These are phyloP conservation scores for Enteromius treurensis DNA, from an alignment of 2,797 vertebrate genomes.

Conservation along the genomic window DNA sequence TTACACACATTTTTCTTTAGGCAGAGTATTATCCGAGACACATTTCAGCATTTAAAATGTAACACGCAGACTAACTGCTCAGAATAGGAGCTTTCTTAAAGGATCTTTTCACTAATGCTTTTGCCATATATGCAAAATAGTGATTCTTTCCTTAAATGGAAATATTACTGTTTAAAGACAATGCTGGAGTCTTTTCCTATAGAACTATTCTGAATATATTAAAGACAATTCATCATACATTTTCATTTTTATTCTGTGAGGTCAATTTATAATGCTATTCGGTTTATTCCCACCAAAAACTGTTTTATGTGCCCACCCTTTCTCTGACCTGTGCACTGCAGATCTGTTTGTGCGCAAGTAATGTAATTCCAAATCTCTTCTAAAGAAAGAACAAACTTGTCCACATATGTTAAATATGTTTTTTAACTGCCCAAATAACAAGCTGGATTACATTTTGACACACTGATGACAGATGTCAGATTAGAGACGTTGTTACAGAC, in stretches of 20 bases:
- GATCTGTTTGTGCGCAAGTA: background rate
- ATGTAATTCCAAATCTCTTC: background rate
- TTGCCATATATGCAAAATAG: background rate
- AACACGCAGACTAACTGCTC: background rate
- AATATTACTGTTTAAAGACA: background rate
- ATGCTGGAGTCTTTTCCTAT: background rate
- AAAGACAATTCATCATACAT: background rate
- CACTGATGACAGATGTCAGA: background rate
- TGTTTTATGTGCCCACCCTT: background rate
- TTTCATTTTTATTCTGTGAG: background rate
- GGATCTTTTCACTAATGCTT: background rate
- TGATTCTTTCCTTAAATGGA: background rate
- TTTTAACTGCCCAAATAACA: background rate
- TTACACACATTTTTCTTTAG: slow-evolving; percentile 7
- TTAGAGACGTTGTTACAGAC: background rate
- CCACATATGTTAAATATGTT: background rate
- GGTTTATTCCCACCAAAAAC: background rate
- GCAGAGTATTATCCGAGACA: slow-evolving; percentile 20
- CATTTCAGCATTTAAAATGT: slow-evolving; percentile 22
- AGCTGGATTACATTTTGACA: background rate
- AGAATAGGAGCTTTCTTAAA: slow-evolving; percentile 12
- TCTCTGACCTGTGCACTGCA: background rate
- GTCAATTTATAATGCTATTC: background rate
- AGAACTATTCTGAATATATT: background rate
- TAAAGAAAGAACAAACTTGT: background rate